Evolutionary conservation across 2,113 vertebrate genomes (phyloP).

Genomic region (Lampris megalopsis): DNA sequence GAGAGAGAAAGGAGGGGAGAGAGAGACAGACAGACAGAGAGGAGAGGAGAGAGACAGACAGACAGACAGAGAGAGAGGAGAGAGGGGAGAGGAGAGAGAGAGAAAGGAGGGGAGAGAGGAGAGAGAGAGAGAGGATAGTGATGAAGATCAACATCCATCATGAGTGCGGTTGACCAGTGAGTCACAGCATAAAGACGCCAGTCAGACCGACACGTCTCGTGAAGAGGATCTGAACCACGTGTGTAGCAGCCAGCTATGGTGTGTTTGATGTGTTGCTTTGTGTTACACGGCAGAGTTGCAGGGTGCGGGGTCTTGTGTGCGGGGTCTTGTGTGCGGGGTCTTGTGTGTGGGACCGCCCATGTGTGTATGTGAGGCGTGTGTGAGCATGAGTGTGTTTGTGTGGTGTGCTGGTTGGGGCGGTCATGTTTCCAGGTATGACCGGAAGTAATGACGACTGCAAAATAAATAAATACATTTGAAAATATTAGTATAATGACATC

Average conservation of each 20-base stretch:
- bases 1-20: not conserved
- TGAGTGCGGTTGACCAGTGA: slow-evolving; percentile 27
- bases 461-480: no score
- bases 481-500: no score
- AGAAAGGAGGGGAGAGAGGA: not conserved
- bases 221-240: slow-evolving; percentile 30
- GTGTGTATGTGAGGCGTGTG: no score
- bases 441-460: no score
- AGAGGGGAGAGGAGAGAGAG: no score
- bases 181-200: slow-evolving; percentile 18
- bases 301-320: no score
- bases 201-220: slow-evolving; percentile 11
- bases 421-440: no score
- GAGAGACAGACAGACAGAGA: not conserved
- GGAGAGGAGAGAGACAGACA: no score
- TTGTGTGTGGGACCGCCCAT: not conserved
- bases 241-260: slow-evolving; percentile 2
- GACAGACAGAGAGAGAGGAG: no score
- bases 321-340: no score
- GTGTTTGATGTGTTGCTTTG: slow-evolving; percentile 30
- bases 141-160: slow-evolving; percentile 23
- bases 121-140: slow-evolving; percentile 16
- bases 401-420: no score
- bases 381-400: not conserved
- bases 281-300: no score